Evolutionary conservation across 2,113 vertebrate species (phyloP).

Genomic region (Rhabdomys dilectus): DNA sequence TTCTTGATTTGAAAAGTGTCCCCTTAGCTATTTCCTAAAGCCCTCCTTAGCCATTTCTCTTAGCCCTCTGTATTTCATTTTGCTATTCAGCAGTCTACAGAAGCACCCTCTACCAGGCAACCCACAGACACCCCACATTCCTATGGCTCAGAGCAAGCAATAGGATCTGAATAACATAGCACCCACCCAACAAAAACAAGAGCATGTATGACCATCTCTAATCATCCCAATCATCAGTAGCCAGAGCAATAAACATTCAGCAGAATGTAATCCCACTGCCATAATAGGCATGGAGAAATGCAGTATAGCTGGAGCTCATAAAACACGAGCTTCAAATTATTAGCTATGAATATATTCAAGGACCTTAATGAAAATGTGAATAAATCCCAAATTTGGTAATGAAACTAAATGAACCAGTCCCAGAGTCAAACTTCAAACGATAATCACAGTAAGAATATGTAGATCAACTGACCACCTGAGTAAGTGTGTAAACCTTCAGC

Average conservation of each 20-base stretch:
- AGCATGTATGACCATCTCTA: too few species aligned
- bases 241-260: background rate
- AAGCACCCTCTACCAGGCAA: background rate
- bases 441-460: background rate
- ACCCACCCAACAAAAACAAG: background rate
- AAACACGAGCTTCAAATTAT: too few species aligned
- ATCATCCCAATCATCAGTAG: background rate
- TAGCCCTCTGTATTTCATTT: background rate
- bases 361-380: background rate
- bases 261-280: fast-evolving
- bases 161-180: background rate
- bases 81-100: background rate
- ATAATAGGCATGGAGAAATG: background rate
- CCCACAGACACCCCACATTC: background rate
- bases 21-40: background rate
- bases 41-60: fast-evolving
- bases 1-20: background rate
- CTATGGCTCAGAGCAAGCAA: background rate
- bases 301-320: background rate
- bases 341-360: background rate
- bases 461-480: background rate
- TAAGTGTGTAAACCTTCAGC: too few species aligned
- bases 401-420: background rate
- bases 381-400: background rate
- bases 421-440: background rate